Evolutionary conservation across 2,888 invertebrate genomes (phyloP).

Genomic region (Chymomyza procnemis): DNA sequence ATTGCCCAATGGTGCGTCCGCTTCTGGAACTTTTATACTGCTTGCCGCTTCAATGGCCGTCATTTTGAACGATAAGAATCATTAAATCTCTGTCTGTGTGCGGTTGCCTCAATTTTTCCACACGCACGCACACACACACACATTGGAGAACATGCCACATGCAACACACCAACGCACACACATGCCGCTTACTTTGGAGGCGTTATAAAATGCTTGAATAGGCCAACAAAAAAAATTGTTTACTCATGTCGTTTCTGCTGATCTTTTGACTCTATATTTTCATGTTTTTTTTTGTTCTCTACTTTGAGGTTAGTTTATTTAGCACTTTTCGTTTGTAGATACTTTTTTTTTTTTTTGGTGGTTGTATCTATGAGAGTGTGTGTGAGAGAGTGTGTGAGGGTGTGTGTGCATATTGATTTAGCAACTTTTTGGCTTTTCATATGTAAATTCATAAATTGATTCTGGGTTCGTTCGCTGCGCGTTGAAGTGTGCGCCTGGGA

Average conservation of each 20-base stretch:
- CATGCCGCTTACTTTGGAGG: constrained; percentile 5
- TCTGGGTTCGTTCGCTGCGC: not conserved
- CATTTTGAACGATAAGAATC: constrained; percentile 40
- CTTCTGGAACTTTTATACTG: constrained; percentile 3
- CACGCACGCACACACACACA: not conserved
- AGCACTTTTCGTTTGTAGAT: not conserved
- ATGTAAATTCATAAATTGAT: constrained; percentile 12
- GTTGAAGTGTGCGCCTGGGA: not conserved
- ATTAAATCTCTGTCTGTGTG: constrained; percentile 39
- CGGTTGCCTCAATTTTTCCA: constrained; percentile 17
- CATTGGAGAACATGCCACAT: constrained; percentile 3
- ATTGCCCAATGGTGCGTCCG: not conserved
- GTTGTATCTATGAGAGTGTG: not conserved
- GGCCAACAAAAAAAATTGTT: not conserved
- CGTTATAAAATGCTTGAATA: not conserved
- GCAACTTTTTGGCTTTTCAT: constrained; percentile 12
- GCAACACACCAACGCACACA: not conserved
- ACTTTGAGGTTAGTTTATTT: not conserved
- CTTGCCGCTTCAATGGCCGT: constrained; percentile 21
- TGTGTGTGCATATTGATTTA: constrained; percentile 8
- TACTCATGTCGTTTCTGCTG: not conserved
- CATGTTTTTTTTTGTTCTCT: not conserved
- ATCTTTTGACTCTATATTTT: not conserved
- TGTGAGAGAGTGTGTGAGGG: not conserved
- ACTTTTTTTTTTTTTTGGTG: not conserved